Conservation (phyloP, 2,797 vertebrate species). For the Etheostoma perlongum region DNA sequence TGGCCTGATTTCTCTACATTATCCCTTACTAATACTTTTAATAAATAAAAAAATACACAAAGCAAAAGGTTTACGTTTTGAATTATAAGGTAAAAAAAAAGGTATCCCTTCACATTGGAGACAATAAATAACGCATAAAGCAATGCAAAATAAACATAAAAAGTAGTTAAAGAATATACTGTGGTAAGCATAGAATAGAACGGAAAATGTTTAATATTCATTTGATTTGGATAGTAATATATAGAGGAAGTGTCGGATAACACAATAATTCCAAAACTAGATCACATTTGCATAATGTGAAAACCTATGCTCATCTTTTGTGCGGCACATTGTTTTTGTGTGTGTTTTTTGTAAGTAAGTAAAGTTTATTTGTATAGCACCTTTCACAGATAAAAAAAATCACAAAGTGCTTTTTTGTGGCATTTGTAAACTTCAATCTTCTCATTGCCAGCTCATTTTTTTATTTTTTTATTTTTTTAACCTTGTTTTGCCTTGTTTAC, state of each 20-base stretch:
- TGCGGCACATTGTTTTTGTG: background rate
- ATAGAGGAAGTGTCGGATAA: background rate
- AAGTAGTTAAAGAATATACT: background rate
- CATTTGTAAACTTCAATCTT: background rate
- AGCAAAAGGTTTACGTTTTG: background rate
- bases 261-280: background rate
- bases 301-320: background rate
- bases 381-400: too few relatives aligned
- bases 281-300: constrained; percentile 7
- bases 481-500: background rate
- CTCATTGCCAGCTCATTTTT: background rate
- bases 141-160: background rate
- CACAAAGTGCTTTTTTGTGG: too few relatives aligned
- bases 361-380: too few relatives aligned
- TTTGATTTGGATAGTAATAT: background rate
- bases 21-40: too few relatives aligned
- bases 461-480: background rate
- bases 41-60: background rate
- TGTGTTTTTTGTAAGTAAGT: background rate
- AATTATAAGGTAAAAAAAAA: background rate
- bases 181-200: background rate
- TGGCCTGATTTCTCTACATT: too few relatives aligned
- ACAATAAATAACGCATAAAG: background rate
- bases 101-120: background rate
- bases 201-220: background rate